A percentile compares a stretch with the other conserved stretches of the same genome.
These are phyloP conservation scores for Dryocosmus kuriphilus DNA, from an alignment of 2,888 invertebrate genomes.

Conservation along the genomic window DNA sequence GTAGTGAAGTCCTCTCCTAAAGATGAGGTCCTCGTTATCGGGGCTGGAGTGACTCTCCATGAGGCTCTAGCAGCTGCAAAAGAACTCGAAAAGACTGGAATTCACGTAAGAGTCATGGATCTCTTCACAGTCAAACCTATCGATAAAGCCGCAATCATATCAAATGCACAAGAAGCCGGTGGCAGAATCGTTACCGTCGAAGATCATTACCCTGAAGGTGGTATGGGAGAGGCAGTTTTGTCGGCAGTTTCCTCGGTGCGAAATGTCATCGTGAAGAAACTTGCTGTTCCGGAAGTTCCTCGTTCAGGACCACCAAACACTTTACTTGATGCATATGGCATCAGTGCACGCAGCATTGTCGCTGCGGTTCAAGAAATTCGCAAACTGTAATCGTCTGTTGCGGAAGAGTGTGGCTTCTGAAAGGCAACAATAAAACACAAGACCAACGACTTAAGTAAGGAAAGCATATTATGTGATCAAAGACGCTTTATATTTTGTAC, in stretches of 20 bases:
- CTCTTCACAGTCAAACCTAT: slow-evolving; percentile 98
- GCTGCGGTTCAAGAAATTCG: slow-evolving; percentile 84
- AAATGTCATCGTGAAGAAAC: slow-evolving; percentile 85
- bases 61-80: slow-evolving; percentile 93
- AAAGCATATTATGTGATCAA: slow-evolving; percentile 20
- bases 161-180: slow-evolving; percentile 87
- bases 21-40: slow-evolving; percentile 92
- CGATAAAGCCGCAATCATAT: slow-evolving; percentile 87
- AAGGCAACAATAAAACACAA: slow-evolving; percentile 18
- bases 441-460: slow-evolving; percentile 11
- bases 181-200: slow-evolving; percentile 95
- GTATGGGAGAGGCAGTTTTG: slow-evolving; percentile 96
- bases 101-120: slow-evolving; percentile 92
- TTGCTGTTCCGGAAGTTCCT: slow-evolving; percentile 91
- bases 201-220: slow-evolving; percentile 98
- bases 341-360: slow-evolving; percentile 89
- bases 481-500: slow-evolving; percentile 45
- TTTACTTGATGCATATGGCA: slow-evolving; percentile 92
- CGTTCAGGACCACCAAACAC: slow-evolving; percentile 94
- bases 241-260: slow-evolving; percentile 87
- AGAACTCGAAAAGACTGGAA: slow-evolving; percentile 84
- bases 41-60: slow-evolving; percentile 95
- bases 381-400: slow-evolving; percentile 72
- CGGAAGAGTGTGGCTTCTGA: slow-evolving; percentile 32
- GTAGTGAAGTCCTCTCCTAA: slow-evolving; percentile 86